Evolutionary conservation across 2,888 invertebrate genomes (phyloP).

Genomic region (Anodontia alba): DNA sequence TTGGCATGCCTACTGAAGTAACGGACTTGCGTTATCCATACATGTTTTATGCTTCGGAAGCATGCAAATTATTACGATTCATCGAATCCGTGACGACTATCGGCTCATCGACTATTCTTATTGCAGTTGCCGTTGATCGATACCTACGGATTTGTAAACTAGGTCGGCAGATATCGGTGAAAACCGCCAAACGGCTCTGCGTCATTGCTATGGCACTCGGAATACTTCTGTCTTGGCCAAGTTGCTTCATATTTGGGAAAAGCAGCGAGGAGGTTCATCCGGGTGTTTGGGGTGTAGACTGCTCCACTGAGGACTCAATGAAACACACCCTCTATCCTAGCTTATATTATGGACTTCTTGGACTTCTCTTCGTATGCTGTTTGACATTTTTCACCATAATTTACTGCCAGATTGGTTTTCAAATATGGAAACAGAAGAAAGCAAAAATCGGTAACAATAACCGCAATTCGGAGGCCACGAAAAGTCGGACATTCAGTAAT

Average conservation of each 20-base stretch:
- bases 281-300: constrained; percentile 71
- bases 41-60: constrained; percentile 77
- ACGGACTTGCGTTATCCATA: constrained; percentile 79
- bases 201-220: constrained; percentile 72
- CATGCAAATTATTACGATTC: constrained; percentile 79
- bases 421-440: constrained; percentile 76
- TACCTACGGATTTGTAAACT: constrained; percentile 78
- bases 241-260: constrained; percentile 75
- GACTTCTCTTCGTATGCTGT: constrained; percentile 74
- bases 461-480: constrained; percentile 33
- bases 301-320: constrained; percentile 79
- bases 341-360: constrained; percentile 78
- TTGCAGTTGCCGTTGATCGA: constrained; percentile 78
- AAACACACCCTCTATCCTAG: constrained; percentile 74
- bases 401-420: constrained; percentile 75
- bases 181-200: constrained; percentile 72
- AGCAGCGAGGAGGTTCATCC: constrained; percentile 66
- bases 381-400: constrained; percentile 75
- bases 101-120: constrained; percentile 77
- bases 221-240: constrained; percentile 75
- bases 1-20: constrained; percentile 81
- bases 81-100: constrained; percentile 78
- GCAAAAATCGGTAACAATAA: constrained; percentile 65
- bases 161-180: constrained; percentile 73
- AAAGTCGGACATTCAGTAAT: constrained; percentile 58